Conservation (phyloP, 92 coral and sea anemone species). For the Heteractis magnifica region DNA sequence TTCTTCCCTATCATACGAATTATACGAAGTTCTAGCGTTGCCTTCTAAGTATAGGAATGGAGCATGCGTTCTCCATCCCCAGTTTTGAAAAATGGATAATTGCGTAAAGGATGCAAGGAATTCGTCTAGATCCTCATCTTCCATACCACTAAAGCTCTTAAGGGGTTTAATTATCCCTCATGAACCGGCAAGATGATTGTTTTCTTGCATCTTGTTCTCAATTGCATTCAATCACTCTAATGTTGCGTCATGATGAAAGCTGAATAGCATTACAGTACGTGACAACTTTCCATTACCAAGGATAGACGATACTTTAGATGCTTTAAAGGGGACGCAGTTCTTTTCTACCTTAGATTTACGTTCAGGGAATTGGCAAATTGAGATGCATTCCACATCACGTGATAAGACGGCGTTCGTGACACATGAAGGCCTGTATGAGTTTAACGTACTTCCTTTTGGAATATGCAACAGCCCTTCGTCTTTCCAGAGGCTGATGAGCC, state of each 20-base stretch:
- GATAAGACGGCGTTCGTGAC: constrained; percentile 53
- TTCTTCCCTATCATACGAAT: no score
- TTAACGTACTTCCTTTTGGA: constrained; percentile 48
- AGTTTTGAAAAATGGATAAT: no score
- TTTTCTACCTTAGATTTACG: constrained; percentile 54
- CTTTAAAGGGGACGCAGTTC: constrained; percentile 45
- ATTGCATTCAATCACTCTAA: no score
- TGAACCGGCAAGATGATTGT: no score
- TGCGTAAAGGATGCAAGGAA: no score
- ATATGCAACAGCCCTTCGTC: constrained; percentile 44
- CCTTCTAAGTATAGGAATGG: no score
- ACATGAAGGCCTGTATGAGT: constrained; percentile 46
- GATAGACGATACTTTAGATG: constrained; percentile 54
- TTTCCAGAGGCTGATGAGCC: constrained; percentile 48
- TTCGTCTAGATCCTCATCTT: no score
- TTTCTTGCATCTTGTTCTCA: no score
- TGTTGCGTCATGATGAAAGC: not conserved
- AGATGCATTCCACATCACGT: constrained; percentile 4
- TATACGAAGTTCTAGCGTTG: no score
- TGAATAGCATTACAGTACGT: constrained; percentile 41
- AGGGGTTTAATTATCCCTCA: no score
- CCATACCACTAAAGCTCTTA: no score
- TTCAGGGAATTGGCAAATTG: constrained; percentile 28
- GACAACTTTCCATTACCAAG: constrained; percentile 50
- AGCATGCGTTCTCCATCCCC: no score